These are phyloP conservation scores for Drosophila bipectinata DNA, from an alignment of 1,140 invertebrate species.

Conservation along the genomic window DNA sequence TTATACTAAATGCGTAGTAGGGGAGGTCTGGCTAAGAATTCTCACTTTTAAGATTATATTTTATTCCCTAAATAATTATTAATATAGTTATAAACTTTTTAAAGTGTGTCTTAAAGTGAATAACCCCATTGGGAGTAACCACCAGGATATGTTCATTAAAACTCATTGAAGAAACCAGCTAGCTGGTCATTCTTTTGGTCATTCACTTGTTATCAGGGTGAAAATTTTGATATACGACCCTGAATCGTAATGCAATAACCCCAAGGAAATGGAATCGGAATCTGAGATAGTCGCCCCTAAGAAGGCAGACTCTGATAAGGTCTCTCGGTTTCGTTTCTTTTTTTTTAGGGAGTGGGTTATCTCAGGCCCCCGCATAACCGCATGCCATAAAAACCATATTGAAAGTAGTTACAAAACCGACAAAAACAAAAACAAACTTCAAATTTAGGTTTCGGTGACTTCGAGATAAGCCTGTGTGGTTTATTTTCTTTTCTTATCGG, in stretches of 20 bases:
- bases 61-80: neutral
- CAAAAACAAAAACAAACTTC: constrained; percentile 26
- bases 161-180: constrained; percentile 21
- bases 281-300: constrained; percentile 22
- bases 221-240: constrained; percentile 51
- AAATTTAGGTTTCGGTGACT: constrained; percentile 23
- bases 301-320: constrained; percentile 22
- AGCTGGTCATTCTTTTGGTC: neutral
- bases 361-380: constrained; percentile 22
- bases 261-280: constrained; percentile 17
- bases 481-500: constrained; percentile 18
- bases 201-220: constrained; percentile 37
- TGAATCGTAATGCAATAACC: constrained; percentile 42
- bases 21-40: constrained; percentile 8
- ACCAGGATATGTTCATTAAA: constrained; percentile 58
- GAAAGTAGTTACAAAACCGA: constrained; percentile 31
- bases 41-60: neutral
- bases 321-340: constrained; percentile 9
- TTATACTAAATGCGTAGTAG: constrained; percentile 35
- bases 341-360: constrained; percentile 19
- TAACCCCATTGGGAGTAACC: constrained; percentile 8
- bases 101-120: constrained; percentile 9
- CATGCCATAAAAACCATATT: constrained; percentile 19
- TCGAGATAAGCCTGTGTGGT: constrained; percentile 20
- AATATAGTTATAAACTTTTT: neutral